Evolutionary conservation across 2,888 invertebrate species (phyloP), one percentile per base, ranked within the genome.

Genomic region (Papilio elwesi): DNA sequence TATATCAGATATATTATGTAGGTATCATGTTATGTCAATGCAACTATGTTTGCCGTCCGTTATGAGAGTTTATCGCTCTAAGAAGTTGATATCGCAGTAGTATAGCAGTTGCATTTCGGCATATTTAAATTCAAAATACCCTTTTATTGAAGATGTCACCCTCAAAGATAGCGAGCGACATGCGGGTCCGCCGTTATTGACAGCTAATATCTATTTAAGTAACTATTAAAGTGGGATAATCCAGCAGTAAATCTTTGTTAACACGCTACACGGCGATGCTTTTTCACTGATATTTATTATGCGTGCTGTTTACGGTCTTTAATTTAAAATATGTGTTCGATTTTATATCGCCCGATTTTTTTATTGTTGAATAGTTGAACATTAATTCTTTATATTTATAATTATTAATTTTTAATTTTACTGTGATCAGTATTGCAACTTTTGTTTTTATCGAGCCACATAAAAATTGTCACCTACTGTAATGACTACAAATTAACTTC

Each of bases 181-280:
- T 90, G 88, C 90, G 90, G 90, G 91, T 78, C 78, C 77, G 76
- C 79, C 82, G 85, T 82, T 88, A 92, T 91, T 87, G 88, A 87
- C 84, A 87, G 84, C 83, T 85, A 82, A 89, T 88, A 82, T 82
- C 81, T 84, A 83, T 87, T 89, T 86, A 85, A 89, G 89, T 86
- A 84, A 82, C 81, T 83, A 84, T 87, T 85, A 80, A 83, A 84
- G 80, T 81, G 80, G 83, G 87, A 89, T 82, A 84, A 83, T 83
- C 82, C 78, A 74, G 80, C 80, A 80, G 80, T 90, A 89, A 89
- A 89, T 89, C 89, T 88, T 88, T 82, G 86, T 89, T 89, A 87
- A 86, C 85, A 82, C 78, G 81, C 77, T 69, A n/a, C 77, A 81
- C 81, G 78, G 74, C 78, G 48, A 82, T 81, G 83, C 82, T 82